Percentiles rank a stretch among this genome's conserved stretches.
phyloP scores from a whole-genome alignment of 2,888 invertebrate species.

The Rhodophaea formosa region DNA sequence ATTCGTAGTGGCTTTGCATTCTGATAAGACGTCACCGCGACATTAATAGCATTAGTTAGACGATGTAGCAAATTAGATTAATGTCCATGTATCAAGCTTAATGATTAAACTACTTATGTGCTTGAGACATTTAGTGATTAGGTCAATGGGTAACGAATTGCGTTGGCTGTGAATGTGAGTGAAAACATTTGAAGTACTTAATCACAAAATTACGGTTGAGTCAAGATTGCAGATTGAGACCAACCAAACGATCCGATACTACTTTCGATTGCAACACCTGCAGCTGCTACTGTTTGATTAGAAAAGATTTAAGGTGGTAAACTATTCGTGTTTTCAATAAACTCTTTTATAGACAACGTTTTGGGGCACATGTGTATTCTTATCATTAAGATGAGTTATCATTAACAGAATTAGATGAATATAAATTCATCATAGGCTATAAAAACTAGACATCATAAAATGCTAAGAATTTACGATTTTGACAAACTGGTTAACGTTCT shows the following conservation, averaged over 20 bases:
- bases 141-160: not conserved
- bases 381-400: not conserved
- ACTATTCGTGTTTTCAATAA: not conserved
- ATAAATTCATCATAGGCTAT: not conserved
- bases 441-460: not conserved
- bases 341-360: not conserved
- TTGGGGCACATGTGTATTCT: not conserved
- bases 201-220: not conserved
- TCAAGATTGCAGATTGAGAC: not conserved
- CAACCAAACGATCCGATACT: no score
- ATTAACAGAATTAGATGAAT: not conserved
- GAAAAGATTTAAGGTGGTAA: not conserved
- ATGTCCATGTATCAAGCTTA: not conserved
- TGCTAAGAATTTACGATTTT: no score
- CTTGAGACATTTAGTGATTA: not conserved
- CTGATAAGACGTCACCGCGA: not conserved
- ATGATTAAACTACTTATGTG: not conserved
- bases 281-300: not conserved
- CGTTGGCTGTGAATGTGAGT: no score
- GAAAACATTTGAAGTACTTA: no score
- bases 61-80: conserved; percentile 5
- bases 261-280: no score
- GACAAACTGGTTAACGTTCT: not conserved
- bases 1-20: not conserved
- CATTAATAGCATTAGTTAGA: conserved; percentile 3